These are phyloP conservation scores for Drosophila equinoxialis DNA, from an alignment of 1,140 invertebrate genomes.

Conservation along the genomic window DNA sequence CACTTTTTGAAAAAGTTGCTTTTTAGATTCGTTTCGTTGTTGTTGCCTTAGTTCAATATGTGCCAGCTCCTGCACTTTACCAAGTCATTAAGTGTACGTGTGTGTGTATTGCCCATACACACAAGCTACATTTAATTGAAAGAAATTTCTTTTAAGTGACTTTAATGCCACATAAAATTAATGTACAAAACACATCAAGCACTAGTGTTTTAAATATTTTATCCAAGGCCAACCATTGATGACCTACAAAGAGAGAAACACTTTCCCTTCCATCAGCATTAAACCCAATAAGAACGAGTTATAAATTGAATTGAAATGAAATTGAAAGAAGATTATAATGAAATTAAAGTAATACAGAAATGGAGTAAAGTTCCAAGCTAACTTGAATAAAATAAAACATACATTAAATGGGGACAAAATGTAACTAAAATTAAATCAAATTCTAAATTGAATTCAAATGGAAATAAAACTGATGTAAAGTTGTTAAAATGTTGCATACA, in stretches of 20 bases:
- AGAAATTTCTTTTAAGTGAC: constrained; percentile 67
- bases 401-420: not conserved
- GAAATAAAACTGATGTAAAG: not conserved
- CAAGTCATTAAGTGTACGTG: constrained; percentile 71
- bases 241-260: constrained; percentile 4
- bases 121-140: constrained; percentile 75
- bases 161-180: constrained; percentile 45
- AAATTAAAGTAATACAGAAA: not conserved
- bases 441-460: not conserved
- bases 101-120: constrained; percentile 25
- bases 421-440: not conserved
- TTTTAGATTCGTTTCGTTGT: constrained; percentile 29
- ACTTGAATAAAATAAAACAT: not conserved
- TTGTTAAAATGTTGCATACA: not conserved
- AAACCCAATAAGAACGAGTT: not conserved
- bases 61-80: constrained; percentile 52
- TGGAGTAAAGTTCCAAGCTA: not conserved
- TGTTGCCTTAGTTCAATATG: constrained; percentile 72
- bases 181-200: constrained; percentile 13
- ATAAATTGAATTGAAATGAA: not conserved
- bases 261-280: constrained; percentile 1
- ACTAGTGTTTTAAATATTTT: constrained; percentile 15
- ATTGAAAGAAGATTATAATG: too few species aligned
- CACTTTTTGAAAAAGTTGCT: constrained; percentile 66
- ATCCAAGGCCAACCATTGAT: constrained; percentile 6